Percentiles rank a stretch among this genome's conserved stretches.
These are phyloP conservation scores for Bembecia ichneumoniformis DNA, from an alignment of 2,888 invertebrate genomes.

Conservation along the genomic window DNA sequence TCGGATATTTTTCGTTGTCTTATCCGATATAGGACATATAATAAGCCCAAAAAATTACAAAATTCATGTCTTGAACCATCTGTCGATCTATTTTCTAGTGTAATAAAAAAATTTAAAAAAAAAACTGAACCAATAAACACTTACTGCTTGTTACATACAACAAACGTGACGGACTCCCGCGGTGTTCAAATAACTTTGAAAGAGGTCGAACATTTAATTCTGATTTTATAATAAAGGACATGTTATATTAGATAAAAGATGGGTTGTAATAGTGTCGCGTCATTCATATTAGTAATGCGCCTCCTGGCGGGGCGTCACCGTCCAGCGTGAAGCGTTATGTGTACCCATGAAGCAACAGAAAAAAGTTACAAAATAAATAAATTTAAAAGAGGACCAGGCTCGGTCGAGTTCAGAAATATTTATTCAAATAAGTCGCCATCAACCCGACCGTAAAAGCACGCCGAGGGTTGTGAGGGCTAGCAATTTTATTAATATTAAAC, in stretches of 20 bases:
- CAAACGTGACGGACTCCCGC: constrained; percentile 57
- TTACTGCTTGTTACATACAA: constrained; percentile 41
- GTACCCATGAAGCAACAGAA: constrained; percentile 25
- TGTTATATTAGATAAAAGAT: constrained; percentile 66
- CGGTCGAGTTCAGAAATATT: constrained; percentile 57
- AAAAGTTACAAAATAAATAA: constrained; percentile 53
- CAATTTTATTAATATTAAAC: constrained; percentile 70
- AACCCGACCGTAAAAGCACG: constrained; percentile 65
- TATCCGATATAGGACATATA: not conserved
- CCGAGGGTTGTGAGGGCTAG: constrained; percentile 61
- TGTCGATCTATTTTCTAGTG: constrained; percentile 40
- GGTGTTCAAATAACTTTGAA: constrained; percentile 56
- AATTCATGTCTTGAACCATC: constrained; percentile 7
- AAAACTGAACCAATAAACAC: constrained; percentile 55
- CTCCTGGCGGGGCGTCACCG: constrained; percentile 54
- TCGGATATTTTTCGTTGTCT: constrained; percentile 25
- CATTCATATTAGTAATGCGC: constrained; percentile 60
- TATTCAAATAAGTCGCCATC: constrained; percentile 70
- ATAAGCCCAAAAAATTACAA: constrained; percentile 2
- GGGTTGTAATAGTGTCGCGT: constrained; percentile 65
- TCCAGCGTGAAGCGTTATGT: constrained; percentile 23
- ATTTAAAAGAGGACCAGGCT: constrained; percentile 39
- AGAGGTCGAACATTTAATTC: constrained; percentile 60
- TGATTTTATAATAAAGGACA: constrained; percentile 66
- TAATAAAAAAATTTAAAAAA: constrained; percentile 32